Conservation (phyloP, 2,797 vertebrate genomes). For the Pangasius macronema region DNA sequence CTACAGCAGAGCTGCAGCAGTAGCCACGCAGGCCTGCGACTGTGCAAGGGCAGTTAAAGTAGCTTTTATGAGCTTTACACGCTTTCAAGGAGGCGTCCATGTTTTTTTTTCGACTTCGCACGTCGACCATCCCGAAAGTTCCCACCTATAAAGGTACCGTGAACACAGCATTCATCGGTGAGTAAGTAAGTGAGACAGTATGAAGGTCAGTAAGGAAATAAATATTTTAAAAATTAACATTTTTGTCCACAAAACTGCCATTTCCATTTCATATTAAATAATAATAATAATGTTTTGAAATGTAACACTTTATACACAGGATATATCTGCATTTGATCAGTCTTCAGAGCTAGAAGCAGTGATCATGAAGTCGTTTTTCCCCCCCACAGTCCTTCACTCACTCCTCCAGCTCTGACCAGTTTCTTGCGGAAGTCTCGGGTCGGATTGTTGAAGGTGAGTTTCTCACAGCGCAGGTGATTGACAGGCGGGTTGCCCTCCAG, state of each 20-base stretch:
- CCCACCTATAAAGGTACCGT: background rate
- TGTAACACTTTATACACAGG: background rate
- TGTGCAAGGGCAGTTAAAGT: no score
- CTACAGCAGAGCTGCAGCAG: background rate
- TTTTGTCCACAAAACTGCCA: background rate
- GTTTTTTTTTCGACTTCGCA: background rate
- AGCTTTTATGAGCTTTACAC: background rate
- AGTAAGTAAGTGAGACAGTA: no score
- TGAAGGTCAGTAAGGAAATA: background rate
- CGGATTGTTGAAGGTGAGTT: conserved; percentile 98
- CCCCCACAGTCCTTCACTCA: conserved; percentile 70
- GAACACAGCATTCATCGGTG: background rate
- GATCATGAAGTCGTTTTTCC: background rate
- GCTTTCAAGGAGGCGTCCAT: background rate
- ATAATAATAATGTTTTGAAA: background rate
- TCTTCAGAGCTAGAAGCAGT: background rate
- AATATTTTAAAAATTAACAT: no score
- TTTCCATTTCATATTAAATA: background rate
- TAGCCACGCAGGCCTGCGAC: background rate
- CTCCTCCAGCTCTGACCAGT: conserved; percentile 94
- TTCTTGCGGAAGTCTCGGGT: conserved; percentile 96
- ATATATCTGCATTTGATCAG: background rate
- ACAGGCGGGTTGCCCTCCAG: conserved; percentile 97
- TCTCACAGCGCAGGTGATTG: conserved; percentile 97
- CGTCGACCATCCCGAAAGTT: background rate